Evolutionary conservation across 2,888 invertebrate species (phyloP).

Genomic region (Priocnemis perturbator): DNA sequence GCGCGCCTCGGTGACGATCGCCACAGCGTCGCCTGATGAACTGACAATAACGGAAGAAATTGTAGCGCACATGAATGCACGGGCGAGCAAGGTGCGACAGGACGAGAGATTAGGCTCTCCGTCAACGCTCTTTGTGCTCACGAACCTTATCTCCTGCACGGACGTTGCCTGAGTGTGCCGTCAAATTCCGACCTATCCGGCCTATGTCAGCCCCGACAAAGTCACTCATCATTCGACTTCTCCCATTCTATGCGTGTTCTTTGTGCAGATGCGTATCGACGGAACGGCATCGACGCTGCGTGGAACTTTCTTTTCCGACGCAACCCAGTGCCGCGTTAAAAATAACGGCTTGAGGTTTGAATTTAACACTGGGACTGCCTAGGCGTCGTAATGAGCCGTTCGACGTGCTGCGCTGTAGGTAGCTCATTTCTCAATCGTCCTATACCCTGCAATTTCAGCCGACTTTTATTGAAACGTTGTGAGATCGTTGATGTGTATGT

Average conservation of each 20-base stretch:
- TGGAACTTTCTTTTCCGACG: background rate
- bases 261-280: constrained; percentile 5
- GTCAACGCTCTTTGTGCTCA: constrained; percentile 50
- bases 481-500: too few relatives aligned
- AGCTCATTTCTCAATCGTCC: too few relatives aligned
- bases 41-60: constrained; percentile 58
- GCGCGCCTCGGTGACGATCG: constrained; percentile 35
- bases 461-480: too few relatives aligned
- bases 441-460: too few relatives aligned
- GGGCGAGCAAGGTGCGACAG: constrained; percentile 52
- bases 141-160: constrained; percentile 67
- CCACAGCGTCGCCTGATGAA: constrained; percentile 48
- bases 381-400: too few relatives aligned
- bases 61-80: constrained; percentile 49
- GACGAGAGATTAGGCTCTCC: constrained; percentile 47
- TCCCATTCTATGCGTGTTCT: background rate
- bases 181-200: constrained; percentile 20
- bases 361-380: too few relatives aligned
- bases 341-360: background rate
- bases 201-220: constrained; percentile 1
- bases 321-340: background rate
- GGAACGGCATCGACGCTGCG: background rate
- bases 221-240: too few relatives aligned
- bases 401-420: too few relatives aligned
- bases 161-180: constrained; percentile 54